Base-by-base conservation (phyloP, 2,797 vertebrate species). In the Neosilurus mollespiculum region DNA sequence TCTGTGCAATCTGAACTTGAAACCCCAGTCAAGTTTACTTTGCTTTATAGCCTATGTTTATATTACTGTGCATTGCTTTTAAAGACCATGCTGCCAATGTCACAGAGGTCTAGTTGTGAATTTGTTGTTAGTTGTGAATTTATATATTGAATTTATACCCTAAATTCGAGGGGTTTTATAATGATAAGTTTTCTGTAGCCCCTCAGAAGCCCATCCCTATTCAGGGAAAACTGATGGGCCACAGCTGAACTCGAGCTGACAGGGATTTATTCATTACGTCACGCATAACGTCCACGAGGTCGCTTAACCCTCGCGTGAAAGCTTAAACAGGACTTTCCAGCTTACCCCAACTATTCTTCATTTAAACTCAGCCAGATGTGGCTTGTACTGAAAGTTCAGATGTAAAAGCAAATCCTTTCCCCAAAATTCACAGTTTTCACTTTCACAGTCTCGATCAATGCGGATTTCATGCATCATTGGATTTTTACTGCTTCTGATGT, bases 251-350 rank as follows among this genome's bases (percentile, higher is more conserved):
- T 15, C 22, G 64, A 77, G 62, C 49, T 83, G 73, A 77, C 73
- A 58, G 51, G 53, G 81, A 65, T 76, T 83, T 58, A 83, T 75
- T 77, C 54, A 67, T 77, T 83, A 66, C 73, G 73, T 83, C 81
- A 83, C 64, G 53, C 62, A 59, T 56, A 79, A 71, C 16, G 66
- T 78, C 66, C 76, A 80, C 26, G 76, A 84, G 78, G 66, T 54
- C 56, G 30, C 64, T 11, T 58, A 77, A 69, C 64, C 59, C 69
- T n/a, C 43, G 64, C 54, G 66, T 78, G 58, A 49, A 18, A 43
- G 67, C 67, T 26, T 34, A 53, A 81, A 73, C 56, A 59, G 65
- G 66, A 22, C 56, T 53, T 4, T 71, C 26, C 43, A 62, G 12
- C 26, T 62, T 56, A 30, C 51, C 3, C 30, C 18, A 58, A 22